Base-by-base conservation (phyloP, 2,888 invertebrate species). In the Sesia bembeciformis region DNA sequence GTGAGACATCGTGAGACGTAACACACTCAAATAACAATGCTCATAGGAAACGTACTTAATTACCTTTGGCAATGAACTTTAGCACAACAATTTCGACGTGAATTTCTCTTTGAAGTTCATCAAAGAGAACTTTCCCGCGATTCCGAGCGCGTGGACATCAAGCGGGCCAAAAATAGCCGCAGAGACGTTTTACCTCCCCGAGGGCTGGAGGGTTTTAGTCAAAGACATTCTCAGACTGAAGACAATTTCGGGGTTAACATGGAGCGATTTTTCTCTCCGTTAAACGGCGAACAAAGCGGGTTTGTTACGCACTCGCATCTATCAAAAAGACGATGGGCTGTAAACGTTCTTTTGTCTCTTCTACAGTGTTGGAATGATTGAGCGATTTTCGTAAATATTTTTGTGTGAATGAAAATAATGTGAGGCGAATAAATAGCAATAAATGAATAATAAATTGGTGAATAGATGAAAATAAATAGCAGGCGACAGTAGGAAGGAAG, bases 241-340 rank as follows among this genome's bases (percentile, higher is more conserved):
- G 60, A 58, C 57, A 54, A 55, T 56, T 57, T 57, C 58, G 56
- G 46, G 49, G 52, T 50, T 54, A 55, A 54, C 56, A 52, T 59
- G 52, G 58, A 50, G 57, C 62, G 58, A 66, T 69, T 57, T 63
- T 62, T 65, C 69, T 62, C 55, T 62, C 60, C 57, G 63, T 59
- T 63, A 60, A 55, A 57, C 56, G 58, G 51, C 23, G 61, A 61
- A 64, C 67, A 66, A 62, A 61, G 54, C 46, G 23, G n/a, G 46
- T 46, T 46, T 46, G 46, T 46, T 46, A 46, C 46, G 46, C 46
- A n/a, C 41, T 41, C 5, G 46, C 46, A 46, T 46, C 46, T 23
- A 46, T 46, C 46, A 46, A 46, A 46, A n/a, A 23, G 46, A n/a
- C 46, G n/a, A 46, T n/a, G 8, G 46, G 46, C 46, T 46, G 46